Evolutionary conservation across 2,797 vertebrate genomes (phyloP).

Genomic region (Lacerta viridis): DNA sequence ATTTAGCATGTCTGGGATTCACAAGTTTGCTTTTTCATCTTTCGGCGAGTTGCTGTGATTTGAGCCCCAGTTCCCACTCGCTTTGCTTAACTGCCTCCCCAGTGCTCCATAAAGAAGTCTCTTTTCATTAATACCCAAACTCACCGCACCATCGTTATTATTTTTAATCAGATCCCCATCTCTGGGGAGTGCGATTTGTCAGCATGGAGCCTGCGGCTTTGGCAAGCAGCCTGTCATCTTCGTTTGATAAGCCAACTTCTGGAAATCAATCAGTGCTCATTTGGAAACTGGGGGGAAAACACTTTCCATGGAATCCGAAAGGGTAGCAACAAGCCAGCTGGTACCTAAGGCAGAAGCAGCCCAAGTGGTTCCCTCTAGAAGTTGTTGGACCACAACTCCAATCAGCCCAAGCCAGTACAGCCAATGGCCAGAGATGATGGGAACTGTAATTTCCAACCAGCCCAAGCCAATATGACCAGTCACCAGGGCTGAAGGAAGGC

Average conservation of each 20-base stretch:
- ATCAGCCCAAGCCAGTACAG: too few species aligned
- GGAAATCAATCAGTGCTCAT: slow-evolving; percentile 8
- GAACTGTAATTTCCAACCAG: too few species aligned
- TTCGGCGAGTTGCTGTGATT: not conserved
- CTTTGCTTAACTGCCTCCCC: not conserved
- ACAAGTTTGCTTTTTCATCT: slow-evolving; percentile 28
- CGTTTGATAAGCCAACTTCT: not conserved
- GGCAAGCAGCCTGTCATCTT: not conserved
- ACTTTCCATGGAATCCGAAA: not conserved
- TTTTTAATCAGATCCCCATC: slow-evolving; percentile 32
- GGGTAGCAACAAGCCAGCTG: not conserved
- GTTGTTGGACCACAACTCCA: too few species aligned
- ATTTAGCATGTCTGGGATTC: slow-evolving; percentile 16
- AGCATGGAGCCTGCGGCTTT: not conserved
- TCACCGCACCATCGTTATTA: slow-evolving; percentile 20
- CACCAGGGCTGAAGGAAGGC: too few species aligned
- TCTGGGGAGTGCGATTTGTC: not conserved
- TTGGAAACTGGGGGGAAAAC: not conserved
- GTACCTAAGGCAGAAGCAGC: too few species aligned
- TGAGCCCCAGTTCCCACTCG: not conserved
- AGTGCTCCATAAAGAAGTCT: slow-evolving; percentile 13
- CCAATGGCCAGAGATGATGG: too few species aligned
- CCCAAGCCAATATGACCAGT: too few species aligned
- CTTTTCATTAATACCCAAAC: slow-evolving; percentile 4
- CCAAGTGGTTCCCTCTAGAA: too few species aligned